Percentiles rank a stretch among this genome's conserved stretches.
Evolutionary conservation across 2,888 invertebrate genomes (phyloP).

Genomic region (Nomada fucata): DNA sequence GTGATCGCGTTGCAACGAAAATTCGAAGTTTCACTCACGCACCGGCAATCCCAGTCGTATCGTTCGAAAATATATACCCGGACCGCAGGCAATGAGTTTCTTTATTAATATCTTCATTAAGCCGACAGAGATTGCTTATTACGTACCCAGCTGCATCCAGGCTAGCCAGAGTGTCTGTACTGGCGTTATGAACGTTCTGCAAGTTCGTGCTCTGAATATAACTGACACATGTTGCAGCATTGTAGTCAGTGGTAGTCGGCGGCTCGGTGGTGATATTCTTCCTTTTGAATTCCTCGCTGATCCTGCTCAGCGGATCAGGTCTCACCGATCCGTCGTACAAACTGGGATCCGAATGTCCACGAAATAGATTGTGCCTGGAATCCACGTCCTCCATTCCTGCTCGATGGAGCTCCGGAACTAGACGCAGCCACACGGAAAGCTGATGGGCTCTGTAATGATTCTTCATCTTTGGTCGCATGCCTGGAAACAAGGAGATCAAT

Average conservation of each 20-base stretch:
- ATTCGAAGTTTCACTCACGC: too few relatives aligned
- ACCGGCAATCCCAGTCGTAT: background rate
- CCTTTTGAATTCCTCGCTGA: conserved; percentile 87
- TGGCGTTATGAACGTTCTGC: conserved; percentile 87
- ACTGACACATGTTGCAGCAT: conserved; percentile 90
- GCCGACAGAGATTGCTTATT: conserved; percentile 18
- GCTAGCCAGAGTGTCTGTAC: conserved; percentile 91
- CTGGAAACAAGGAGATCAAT: conserved; percentile 85
- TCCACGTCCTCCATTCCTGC: conserved; percentile 96
- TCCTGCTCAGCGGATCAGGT: conserved; percentile 91
- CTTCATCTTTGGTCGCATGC: conserved; percentile 95
- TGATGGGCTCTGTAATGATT: conserved; percentile 98
- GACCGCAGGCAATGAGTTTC: background rate
- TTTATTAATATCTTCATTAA: conserved; percentile 26
- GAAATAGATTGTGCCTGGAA: conserved; percentile 94
- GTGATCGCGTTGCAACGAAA: too few relatives aligned
- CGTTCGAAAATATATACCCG: background rate
- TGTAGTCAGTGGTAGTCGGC: conserved; percentile 89
- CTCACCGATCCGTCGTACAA: conserved; percentile 95
- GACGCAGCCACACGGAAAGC: conserved; percentile 96
- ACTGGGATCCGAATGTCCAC: conserved; percentile 94
- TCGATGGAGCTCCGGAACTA: conserved; percentile 95
- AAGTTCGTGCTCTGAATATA: conserved; percentile 86
- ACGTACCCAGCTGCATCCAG: conserved; percentile 90
- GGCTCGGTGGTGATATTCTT: conserved; percentile 87